phyloP scores from a whole-genome alignment of 2,113 vertebrate genomes.

The Lathamus discolor region DNA sequence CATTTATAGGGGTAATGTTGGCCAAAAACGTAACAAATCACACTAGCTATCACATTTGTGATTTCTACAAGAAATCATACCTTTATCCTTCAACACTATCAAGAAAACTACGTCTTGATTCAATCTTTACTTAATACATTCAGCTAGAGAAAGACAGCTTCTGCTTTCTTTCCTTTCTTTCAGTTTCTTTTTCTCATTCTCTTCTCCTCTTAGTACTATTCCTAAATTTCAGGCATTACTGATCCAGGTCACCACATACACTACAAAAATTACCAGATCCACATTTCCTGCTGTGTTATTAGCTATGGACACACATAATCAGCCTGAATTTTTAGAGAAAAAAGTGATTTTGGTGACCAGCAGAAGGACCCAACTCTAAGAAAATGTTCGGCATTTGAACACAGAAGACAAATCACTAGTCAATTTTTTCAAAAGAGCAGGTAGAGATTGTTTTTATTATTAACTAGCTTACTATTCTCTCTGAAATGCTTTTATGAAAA shows the following conservation, averaged over 20 bases:
- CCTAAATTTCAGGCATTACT: neutral
- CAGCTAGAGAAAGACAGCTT: neutral
- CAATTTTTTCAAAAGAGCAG: neutral
- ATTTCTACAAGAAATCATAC: neutral
- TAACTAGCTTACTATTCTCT: neutral
- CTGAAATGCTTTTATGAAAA: neutral
- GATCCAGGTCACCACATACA: neutral
- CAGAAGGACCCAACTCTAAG: neutral
- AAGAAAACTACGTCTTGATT: neutral
- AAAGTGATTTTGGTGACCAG: neutral
- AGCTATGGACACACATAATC: neutral
- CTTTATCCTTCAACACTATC: neutral
- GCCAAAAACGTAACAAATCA: neutral
- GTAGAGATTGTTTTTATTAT: neutral
- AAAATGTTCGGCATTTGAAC: neutral
- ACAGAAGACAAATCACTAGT: neutral
- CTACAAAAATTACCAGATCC: neutral
- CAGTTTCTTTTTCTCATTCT: neutral
- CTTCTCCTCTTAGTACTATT: neutral
- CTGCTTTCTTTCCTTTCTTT: neutral
- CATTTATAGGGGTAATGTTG: neutral
- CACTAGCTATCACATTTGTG: neutral
- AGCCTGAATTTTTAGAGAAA: neutral
- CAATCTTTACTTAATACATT: neutral
- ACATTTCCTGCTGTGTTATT: neutral